A percentile compares a stretch with the other conserved stretches of the same genome.
Evolutionary conservation across 2,888 invertebrate genomes (phyloP).

Genomic region (Aquatica leii): DNA sequence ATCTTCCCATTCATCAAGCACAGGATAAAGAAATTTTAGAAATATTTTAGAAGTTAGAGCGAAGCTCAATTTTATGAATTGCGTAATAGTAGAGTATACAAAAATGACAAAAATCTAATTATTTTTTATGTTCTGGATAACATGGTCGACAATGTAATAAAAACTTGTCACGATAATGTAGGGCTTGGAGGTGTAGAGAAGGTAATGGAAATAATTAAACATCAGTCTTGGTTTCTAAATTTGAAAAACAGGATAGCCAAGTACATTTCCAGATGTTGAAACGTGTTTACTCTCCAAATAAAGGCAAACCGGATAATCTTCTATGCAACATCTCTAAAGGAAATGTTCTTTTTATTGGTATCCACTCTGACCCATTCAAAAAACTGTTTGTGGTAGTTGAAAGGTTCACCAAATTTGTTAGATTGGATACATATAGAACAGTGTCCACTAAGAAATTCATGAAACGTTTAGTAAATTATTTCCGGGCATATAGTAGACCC

Average conservation of each 20-base stretch:
- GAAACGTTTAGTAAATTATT: constrained; percentile 11
- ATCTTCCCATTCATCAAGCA: constrained; percentile 3
- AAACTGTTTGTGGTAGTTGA: constrained; percentile 19
- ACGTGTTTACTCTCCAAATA: neutral
- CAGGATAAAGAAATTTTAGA: constrained; percentile 1
- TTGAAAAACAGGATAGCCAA: neutral
- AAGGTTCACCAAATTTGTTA: constrained; percentile 15
- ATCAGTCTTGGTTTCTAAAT: constrained; percentile 14
- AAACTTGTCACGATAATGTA: constrained; percentile 44
- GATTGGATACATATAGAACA: constrained; percentile 6
- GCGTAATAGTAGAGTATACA: constrained; percentile 11
- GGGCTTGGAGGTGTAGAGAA: constrained; percentile 46
- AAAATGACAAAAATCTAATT: constrained; percentile 12
- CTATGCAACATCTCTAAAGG: constrained; percentile 9
- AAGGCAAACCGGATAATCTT: neutral
- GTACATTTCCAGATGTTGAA: constrained; percentile 13
- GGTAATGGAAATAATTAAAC: neutral
- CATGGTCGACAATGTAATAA: too few species aligned
- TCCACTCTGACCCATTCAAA: constrained; percentile 14
- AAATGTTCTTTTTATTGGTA: neutral
- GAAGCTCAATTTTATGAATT: constrained; percentile 12
- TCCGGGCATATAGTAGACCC: constrained; percentile 30
- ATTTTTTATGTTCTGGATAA: constrained; percentile 43
- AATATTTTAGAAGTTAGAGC: neutral
- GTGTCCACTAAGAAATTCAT: constrained; percentile 1